A percentile compares a stretch with the other conserved stretches of the same genome.
phyloP scores from a whole-genome alignment of 2,113 vertebrate genomes.

The Lepus europaeus region DNA sequence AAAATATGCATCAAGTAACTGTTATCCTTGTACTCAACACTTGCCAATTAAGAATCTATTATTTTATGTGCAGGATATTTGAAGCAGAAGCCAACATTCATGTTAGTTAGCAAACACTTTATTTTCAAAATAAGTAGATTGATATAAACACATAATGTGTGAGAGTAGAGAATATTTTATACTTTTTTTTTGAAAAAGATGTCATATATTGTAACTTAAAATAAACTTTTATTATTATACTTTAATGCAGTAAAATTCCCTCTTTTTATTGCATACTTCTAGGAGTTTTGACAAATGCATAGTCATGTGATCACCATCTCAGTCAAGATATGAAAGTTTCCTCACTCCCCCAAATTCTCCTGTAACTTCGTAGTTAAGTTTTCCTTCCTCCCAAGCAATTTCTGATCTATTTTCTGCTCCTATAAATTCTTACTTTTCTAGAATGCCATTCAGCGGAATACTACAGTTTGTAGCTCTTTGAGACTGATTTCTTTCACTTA shows the following conservation, averaged over 20 bases:
- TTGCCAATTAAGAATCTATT: background rate
- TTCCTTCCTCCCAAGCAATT: background rate
- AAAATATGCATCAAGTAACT: background rate
- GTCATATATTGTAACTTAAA: too few relatives aligned
- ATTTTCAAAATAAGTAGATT: slow-evolving; percentile 15
- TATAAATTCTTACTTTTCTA: background rate
- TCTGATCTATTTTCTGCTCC: background rate
- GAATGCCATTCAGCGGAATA: background rate
- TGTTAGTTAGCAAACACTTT: background rate
- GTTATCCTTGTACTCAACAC: background rate
- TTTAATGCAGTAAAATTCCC: background rate
- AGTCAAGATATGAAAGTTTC: background rate
- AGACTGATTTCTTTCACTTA: background rate
- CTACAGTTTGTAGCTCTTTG: background rate
- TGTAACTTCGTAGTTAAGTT: background rate
- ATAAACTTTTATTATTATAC: background rate
- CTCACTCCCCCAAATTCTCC: background rate
- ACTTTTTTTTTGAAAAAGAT: background rate
- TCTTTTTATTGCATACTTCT: slow-evolving; percentile 4
- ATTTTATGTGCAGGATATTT: background rate
- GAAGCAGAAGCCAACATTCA: background rate
- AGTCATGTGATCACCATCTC: background rate
- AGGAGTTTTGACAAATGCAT: background rate
- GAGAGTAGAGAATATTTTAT: background rate
- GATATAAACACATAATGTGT: background rate